A percentile compares a stretch with the other conserved stretches of the same genome.
Evolutionary conservation across 2,113 vertebrate genomes (phyloP).

Genomic region (Setophaga kirtlandii): DNA sequence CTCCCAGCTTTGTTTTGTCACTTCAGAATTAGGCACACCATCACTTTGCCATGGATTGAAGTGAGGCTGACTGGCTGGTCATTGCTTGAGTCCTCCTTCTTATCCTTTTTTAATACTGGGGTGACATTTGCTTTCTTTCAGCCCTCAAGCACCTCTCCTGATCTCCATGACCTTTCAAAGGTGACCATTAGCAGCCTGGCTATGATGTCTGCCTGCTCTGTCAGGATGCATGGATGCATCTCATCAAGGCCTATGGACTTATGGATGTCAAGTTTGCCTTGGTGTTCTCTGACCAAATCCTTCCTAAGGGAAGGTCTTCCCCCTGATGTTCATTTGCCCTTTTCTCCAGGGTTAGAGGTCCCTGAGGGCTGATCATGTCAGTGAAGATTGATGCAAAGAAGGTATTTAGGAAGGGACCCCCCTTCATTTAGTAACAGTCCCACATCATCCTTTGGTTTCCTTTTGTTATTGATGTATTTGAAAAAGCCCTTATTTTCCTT

Average conservation of each 20-base stretch:
- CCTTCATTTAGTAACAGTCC: neutral
- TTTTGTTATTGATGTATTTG: neutral
- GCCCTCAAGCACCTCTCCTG: neutral
- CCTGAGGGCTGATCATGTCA: neutral
- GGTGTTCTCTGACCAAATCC: neutral
- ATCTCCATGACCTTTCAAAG: neutral
- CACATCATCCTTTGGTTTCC: neutral
- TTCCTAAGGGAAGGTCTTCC: neutral
- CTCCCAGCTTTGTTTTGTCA: neutral
- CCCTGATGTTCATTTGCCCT: neutral
- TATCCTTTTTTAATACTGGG: neutral
- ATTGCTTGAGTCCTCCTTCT: neutral
- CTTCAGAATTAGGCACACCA: neutral
- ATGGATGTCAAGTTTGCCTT: neutral
- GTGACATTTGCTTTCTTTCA: neutral
- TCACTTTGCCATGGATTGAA: neutral
- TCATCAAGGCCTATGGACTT: neutral
- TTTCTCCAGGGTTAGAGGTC: neutral
- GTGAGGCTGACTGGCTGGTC: neutral
- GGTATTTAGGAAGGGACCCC: rapidly evolving
- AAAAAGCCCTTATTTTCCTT: neutral
- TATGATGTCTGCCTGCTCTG: no score
- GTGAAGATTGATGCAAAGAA: neutral
- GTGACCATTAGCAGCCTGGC: rapidly evolving
- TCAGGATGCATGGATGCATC: neutral